These are phyloP conservation scores for Echeneis naucrates DNA, from an alignment of 2,797 vertebrate species.

Conservation along the genomic window DNA sequence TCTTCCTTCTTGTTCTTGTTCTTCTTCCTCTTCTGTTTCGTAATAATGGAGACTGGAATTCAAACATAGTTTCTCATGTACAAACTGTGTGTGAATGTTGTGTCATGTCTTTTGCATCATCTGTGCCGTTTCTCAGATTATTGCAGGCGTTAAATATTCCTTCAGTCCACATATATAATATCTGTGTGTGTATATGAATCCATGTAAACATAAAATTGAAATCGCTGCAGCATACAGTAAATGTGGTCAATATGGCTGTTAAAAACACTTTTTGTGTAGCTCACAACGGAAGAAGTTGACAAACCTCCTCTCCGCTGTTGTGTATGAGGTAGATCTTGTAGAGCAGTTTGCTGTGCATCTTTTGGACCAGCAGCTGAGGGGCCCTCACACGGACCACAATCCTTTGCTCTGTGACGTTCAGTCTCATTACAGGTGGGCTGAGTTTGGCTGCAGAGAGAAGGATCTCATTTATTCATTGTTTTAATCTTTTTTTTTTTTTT, in stretches of 20 bases:
- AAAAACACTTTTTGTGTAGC: too few relatives aligned
- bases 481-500: background rate
- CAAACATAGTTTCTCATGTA: background rate
- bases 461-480: background rate
- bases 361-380: constrained; percentile 62
- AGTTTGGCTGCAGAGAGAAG: constrained; percentile 72
- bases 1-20: background rate
- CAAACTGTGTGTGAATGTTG: background rate
- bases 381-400: constrained; percentile 75
- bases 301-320: constrained; percentile 69
- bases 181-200: too few relatives aligned
- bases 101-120: too few relatives aligned
- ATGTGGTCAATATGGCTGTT: too few relatives aligned
- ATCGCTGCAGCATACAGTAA: too few relatives aligned
- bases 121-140: too few relatives aligned
- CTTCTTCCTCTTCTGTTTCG: constrained; percentile 34
- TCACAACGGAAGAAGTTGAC: background rate
- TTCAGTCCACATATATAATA: background rate
- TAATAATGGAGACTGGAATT: background rate
- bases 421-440: constrained; percentile 76
- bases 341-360: constrained; percentile 68
- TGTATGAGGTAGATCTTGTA: constrained; percentile 77
- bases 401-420: constrained; percentile 59
- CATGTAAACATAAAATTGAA: too few relatives aligned
- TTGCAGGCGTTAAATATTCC: background rate